These are phyloP conservation scores for Syngnathoides biaculeatus DNA, from an alignment of 2,113 vertebrate genomes.

Conservation along the genomic window DNA sequence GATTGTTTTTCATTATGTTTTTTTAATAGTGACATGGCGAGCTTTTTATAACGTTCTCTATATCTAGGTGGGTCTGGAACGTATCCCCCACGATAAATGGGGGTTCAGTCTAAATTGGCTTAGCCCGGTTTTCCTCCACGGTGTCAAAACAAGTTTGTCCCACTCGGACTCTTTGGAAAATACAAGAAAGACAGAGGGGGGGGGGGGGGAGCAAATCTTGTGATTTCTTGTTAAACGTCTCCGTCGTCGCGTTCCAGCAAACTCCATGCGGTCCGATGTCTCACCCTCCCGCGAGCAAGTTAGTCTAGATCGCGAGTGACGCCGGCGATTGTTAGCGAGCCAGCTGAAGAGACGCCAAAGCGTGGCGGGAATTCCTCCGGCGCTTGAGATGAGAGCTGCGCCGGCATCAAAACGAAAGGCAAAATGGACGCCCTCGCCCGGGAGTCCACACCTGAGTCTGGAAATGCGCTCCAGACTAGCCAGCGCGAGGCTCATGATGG, in stretches of 20 bases:
- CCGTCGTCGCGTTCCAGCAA: neutral
- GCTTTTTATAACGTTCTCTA: no score
- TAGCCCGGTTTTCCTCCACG: no score
- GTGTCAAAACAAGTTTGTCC: no score
- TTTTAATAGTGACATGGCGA: no score
- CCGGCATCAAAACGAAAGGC: slow-evolving; percentile 44
- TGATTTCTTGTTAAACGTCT: neutral
- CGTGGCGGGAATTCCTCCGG: slow-evolving; percentile 69
- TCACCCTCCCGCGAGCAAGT: slow-evolving; percentile 65
- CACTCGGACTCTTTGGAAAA: no score
- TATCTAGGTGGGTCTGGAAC: no score
- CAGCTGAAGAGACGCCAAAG: slow-evolving; percentile 72
- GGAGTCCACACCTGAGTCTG: slow-evolving; percentile 37
- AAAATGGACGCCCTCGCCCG: slow-evolving; percentile 59
- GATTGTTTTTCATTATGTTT: no score
- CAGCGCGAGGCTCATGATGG: neutral
- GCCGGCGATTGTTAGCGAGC: slow-evolving; percentile 50
- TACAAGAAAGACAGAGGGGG: neutral
- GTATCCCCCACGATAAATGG: no score
- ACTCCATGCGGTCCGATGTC: slow-evolving; percentile 11
- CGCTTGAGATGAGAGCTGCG: slow-evolving; percentile 78
- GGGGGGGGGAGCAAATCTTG: neutral
- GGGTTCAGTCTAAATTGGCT: no score
- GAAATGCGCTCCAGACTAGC: neutral
- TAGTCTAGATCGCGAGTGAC: slow-evolving; percentile 60